Percentiles rank a stretch among this genome's conserved stretches.
phyloP scores from a whole-genome alignment of 2,113 vertebrate species.

The Nyctereutes procyonoides region DNA sequence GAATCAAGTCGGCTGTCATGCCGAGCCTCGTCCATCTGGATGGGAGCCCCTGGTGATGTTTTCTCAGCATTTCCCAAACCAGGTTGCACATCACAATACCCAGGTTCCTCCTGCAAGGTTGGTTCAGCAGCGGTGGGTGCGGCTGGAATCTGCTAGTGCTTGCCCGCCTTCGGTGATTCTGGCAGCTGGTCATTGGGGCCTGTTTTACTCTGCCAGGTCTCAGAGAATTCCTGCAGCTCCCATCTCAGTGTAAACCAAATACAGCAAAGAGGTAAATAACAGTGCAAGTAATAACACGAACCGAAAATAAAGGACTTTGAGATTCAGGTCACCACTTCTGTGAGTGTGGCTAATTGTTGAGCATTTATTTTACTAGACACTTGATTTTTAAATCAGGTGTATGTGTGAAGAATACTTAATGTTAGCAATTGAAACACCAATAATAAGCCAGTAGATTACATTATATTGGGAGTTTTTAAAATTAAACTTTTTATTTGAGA shows the following conservation, averaged over 20 bases:
- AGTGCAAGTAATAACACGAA: not conserved
- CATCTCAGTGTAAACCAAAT: too few relatives aligned
- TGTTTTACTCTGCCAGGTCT: too few relatives aligned
- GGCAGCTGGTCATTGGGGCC: too few relatives aligned
- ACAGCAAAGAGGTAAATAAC: too few relatives aligned
- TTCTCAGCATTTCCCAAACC: not conserved
- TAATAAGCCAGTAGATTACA: too few relatives aligned
- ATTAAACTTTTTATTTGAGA: not conserved
- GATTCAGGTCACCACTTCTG: not conserved
- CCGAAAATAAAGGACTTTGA: too few relatives aligned
- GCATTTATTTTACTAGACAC: not conserved
- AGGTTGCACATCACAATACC: not conserved
- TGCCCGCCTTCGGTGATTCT: too few relatives aligned
- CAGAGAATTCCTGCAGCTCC: too few relatives aligned
- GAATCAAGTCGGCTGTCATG: not conserved
- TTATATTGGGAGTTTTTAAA: not conserved
- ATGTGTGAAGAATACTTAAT: not conserved
- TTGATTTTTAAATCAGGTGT: not conserved
- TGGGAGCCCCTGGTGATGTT: not conserved
- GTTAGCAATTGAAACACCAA: not conserved
- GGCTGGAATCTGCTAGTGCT: not conserved
- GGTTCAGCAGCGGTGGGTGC: not conserved
- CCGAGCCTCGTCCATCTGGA: too few relatives aligned
- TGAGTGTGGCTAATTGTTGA: too few relatives aligned
- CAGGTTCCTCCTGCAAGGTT: not conserved